phyloP scores from a whole-genome alignment of 2,888 invertebrate genomes.

The Hypercompe scribonia region DNA sequence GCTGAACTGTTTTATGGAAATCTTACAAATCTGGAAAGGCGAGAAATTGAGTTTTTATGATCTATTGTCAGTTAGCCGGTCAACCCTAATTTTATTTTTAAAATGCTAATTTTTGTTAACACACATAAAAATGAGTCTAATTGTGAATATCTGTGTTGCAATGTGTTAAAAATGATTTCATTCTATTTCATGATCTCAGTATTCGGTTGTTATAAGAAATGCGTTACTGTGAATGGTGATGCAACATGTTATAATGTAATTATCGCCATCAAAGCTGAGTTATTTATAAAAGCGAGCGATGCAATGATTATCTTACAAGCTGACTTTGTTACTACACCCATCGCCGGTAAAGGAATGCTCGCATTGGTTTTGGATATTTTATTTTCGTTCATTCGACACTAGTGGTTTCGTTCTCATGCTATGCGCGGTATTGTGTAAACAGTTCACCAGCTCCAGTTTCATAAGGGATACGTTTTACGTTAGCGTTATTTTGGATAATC shows the following conservation, averaged over 20 bases:
- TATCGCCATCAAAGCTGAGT: conserved; percentile 29
- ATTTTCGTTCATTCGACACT: conserved; percentile 6
- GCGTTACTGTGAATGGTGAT: conserved; percentile 11
- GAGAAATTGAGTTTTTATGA: neutral
- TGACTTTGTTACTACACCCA: conserved; percentile 14
- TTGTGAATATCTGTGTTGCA: neutral
- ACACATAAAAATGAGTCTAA: no score
- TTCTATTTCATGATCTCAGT: neutral
- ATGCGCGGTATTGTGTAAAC: neutral
- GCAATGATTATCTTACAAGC: conserved; percentile 15
- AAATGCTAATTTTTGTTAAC: no score
- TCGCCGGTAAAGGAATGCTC: conserved; percentile 9
- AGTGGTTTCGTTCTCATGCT: neutral
- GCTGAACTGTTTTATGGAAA: no score
- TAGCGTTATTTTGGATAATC: neutral
- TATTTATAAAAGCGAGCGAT: conserved; percentile 32
- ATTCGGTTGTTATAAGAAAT: neutral
- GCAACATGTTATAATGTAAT: conserved; percentile 31
- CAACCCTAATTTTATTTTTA: no score
- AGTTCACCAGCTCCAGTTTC: neutral
- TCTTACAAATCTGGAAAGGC: neutral
- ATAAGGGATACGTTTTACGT: neutral
- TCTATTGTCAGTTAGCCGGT: neutral
- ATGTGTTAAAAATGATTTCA: neutral
- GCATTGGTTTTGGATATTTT: conserved; percentile 6